A percentile compares a stretch with the other conserved stretches of the same genome.
phyloP scores from a whole-genome alignment of 2,888 invertebrate genomes.

The Cheilosia soror region DNA sequence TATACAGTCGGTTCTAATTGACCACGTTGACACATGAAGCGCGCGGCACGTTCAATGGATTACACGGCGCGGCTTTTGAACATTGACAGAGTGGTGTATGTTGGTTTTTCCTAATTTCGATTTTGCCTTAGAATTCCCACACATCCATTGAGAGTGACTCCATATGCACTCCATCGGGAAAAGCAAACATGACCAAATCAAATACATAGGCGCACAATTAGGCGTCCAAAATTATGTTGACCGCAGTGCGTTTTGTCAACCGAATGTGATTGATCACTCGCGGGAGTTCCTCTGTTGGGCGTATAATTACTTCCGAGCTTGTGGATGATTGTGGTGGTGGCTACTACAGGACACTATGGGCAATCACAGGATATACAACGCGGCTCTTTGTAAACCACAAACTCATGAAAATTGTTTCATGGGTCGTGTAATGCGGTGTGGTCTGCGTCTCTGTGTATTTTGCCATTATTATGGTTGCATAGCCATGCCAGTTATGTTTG shows the following conservation, averaged over 20 bases:
- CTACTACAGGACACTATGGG: not conserved
- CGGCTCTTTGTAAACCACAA: conserved; percentile 3
- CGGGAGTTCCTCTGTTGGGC: conserved; percentile 7
- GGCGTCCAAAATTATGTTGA: conserved; percentile 19
- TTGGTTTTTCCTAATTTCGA: conserved; percentile 17
- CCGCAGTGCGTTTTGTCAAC: conserved; percentile 32
- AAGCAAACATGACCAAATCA: too few relatives aligned
- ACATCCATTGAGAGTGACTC: not conserved
- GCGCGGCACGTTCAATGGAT: conserved; percentile 10
- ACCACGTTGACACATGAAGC: conserved; percentile 17
- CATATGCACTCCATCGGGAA: not conserved
- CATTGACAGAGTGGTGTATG: conserved; percentile 23
- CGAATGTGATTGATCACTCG: conserved; percentile 51
- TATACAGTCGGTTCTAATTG: not conserved
- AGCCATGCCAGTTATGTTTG: conserved; percentile 6
- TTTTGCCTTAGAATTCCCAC: conserved; percentile 26
- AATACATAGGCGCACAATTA: conserved; percentile 15
- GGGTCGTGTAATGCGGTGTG: conserved; percentile 16
- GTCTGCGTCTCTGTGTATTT: not conserved
- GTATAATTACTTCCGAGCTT: conserved; percentile 23
- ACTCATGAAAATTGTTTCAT: conserved; percentile 20
- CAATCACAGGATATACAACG: not conserved
- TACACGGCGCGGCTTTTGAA: conserved; percentile 14
- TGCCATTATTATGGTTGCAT: not conserved
- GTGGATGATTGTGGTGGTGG: not conserved